Conservation (phyloP, 2,888 invertebrate genomes). For the Julus scandinavius region DNA sequence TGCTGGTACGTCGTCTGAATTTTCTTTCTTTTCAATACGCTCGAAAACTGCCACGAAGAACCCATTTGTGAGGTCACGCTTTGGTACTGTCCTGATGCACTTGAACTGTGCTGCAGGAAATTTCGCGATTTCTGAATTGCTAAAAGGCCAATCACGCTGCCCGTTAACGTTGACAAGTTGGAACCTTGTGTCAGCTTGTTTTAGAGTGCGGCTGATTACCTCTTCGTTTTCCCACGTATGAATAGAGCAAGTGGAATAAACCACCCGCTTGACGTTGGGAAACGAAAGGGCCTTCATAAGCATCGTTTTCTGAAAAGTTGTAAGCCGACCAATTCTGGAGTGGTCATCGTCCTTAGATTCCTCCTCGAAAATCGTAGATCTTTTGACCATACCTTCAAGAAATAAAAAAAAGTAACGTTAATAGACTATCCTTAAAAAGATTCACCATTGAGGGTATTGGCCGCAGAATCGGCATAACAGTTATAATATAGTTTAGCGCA, state of each 20-base stretch:
- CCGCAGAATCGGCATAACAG: not conserved
- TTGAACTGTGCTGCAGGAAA: slow-evolving; percentile 73
- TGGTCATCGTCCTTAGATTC: not conserved
- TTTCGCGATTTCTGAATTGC: slow-evolving; percentile 62
- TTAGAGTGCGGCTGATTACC: slow-evolving; percentile 80
- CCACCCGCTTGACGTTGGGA: slow-evolving; percentile 83
- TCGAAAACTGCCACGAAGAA: slow-evolving; percentile 94
- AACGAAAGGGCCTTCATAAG: slow-evolving; percentile 86
- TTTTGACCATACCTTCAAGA: not conserved
- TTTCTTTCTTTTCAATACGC: slow-evolving; percentile 51
- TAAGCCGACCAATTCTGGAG: slow-evolving; percentile 62
- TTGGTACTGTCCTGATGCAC: slow-evolving; percentile 82
- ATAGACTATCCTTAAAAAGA: not conserved
- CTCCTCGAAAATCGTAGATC: not conserved
- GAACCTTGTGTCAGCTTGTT: slow-evolving; percentile 65
- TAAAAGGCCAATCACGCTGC: not conserved
- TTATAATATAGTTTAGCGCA: not conserved
- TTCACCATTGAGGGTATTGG: not conserved
- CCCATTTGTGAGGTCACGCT: slow-evolving; percentile 85
- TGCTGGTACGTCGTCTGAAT: not conserved
- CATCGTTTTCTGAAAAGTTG: slow-evolving; percentile 80
- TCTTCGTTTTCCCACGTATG: slow-evolving; percentile 82
- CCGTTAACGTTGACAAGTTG: slow-evolving; percentile 27
- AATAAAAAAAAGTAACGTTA: not conserved
- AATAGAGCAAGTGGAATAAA: slow-evolving; percentile 95